A percentile compares a stretch with the other conserved stretches of the same genome.
Conservation (phyloP, 2,797 vertebrate species). For the Gastrophryne carolinensis region DNA sequence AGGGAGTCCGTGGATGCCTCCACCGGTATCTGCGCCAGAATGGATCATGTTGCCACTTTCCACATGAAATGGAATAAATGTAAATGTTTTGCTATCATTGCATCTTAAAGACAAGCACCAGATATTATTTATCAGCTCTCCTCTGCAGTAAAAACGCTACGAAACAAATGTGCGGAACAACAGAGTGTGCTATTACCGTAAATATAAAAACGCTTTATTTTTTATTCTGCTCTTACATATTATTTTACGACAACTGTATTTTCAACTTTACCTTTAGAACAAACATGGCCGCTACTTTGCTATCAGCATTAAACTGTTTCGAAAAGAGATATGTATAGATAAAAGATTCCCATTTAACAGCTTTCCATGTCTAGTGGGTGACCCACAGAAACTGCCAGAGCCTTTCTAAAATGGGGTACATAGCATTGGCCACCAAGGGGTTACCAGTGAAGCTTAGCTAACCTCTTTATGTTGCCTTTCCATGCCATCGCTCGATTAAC, state of each 20-base stretch:
- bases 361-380: background rate
- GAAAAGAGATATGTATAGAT: slow-evolving; percentile 6
- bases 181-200: slow-evolving; percentile 35
- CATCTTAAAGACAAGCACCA: slow-evolving; percentile 35
- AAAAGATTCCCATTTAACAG: slow-evolving; percentile 17
- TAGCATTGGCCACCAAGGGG: background rate
- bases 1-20: background rate
- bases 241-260: slow-evolving; percentile 40
- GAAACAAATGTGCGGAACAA: slow-evolving; percentile 36
- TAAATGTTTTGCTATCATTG: slow-evolving; percentile 35
- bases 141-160: slow-evolving; percentile 11
- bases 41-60: slow-evolving; percentile 24
- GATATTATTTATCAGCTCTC: slow-evolving; percentile 37
- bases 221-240: slow-evolving; percentile 43
- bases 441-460: slow-evolving; percentile 7
- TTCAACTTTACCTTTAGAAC: slow-evolving; percentile 33
- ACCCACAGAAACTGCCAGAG: background rate
- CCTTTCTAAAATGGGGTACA: background rate
- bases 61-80: slow-evolving; percentile 32
- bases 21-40: background rate
- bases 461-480: slow-evolving; percentile 12
- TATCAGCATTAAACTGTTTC: background rate
- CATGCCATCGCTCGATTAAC: slow-evolving; percentile 29
- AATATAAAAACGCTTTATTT: slow-evolving; percentile 39
- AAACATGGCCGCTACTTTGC: slow-evolving; percentile 23